Evolutionary conservation across 2,113 vertebrate species (phyloP).

Genomic region (Dunckerocampus dactyliophorus): DNA sequence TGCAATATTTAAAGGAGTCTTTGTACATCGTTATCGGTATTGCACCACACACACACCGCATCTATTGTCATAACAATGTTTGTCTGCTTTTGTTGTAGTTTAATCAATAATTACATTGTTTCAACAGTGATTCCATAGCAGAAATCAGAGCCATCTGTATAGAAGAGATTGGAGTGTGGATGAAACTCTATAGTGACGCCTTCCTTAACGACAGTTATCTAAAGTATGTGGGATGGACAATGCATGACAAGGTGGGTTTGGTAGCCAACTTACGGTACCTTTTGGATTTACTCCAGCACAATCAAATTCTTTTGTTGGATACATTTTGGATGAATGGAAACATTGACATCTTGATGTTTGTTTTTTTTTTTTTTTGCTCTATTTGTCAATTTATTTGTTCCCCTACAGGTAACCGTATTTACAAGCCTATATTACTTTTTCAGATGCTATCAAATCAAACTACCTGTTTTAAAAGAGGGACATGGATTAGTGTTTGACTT

Average conservation of each 20-base stretch:
- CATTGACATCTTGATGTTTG: not conserved
- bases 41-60: constrained; percentile 24
- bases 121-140: constrained; percentile 90
- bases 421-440: not conserved
- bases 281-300: not conserved
- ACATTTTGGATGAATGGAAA: not conserved
- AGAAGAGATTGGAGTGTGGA: constrained; percentile 98
- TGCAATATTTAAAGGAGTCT: constrained; percentile 99
- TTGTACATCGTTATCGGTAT: constrained; percentile 98
- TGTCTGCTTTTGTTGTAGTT: not conserved
- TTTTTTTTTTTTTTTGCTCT: not conserved
- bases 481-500: not conserved
- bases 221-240: constrained; percentile 99
- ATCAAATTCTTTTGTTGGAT: too few species aligned
- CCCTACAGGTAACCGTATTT: not conserved
- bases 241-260: constrained; percentile 95
- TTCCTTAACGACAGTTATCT: constrained; percentile 99
- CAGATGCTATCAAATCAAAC: not conserved
- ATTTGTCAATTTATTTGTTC: not conserved
- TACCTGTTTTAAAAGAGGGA: too few species aligned
- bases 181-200: constrained; percentile 99
- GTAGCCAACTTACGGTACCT: not conserved
- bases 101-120: not conserved
- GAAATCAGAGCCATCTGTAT: constrained; percentile 98
- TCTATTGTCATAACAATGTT: not conserved